These are phyloP conservation scores for Spilogale gracilis DNA, from an alignment of 2,113 vertebrate species.

Conservation along the genomic window DNA sequence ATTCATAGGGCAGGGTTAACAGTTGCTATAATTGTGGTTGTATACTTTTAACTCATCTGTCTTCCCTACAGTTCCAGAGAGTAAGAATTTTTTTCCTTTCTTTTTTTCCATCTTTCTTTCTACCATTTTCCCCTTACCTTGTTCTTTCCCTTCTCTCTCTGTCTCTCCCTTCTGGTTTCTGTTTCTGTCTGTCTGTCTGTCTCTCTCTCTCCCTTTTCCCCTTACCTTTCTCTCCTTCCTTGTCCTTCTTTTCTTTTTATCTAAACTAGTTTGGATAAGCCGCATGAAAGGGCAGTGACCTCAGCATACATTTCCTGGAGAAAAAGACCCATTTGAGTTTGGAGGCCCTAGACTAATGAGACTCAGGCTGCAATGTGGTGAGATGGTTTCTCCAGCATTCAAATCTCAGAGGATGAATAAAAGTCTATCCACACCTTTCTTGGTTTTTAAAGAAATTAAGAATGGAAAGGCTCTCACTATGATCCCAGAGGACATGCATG, in stretches of 20 bases:
- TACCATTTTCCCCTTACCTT: background rate
- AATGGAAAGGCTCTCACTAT: background rate
- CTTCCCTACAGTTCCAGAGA: background rate
- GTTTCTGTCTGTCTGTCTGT: background rate
- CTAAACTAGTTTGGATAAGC: background rate
- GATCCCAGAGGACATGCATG: background rate
- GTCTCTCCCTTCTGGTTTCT: background rate
- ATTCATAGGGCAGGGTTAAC: background rate
- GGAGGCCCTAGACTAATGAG: background rate
- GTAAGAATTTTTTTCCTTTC: background rate
- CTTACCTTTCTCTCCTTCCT: too few relatives aligned
- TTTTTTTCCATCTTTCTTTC: background rate
- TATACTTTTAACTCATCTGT: background rate
- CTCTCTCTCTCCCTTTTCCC: too few relatives aligned
- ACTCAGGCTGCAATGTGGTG: background rate
- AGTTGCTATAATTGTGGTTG: background rate
- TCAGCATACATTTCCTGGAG: background rate
- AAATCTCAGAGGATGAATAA: background rate
- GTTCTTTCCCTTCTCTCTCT: background rate
- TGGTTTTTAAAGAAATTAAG: conserved; percentile 11
- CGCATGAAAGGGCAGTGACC: background rate
- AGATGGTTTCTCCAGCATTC: background rate
- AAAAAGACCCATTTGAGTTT: background rate
- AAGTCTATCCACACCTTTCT: background rate
- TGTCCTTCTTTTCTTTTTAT: background rate